These are phyloP conservation scores for Cosmorhoe ocellata DNA, from an alignment of 2,888 invertebrate species.

Conservation along the genomic window DNA sequence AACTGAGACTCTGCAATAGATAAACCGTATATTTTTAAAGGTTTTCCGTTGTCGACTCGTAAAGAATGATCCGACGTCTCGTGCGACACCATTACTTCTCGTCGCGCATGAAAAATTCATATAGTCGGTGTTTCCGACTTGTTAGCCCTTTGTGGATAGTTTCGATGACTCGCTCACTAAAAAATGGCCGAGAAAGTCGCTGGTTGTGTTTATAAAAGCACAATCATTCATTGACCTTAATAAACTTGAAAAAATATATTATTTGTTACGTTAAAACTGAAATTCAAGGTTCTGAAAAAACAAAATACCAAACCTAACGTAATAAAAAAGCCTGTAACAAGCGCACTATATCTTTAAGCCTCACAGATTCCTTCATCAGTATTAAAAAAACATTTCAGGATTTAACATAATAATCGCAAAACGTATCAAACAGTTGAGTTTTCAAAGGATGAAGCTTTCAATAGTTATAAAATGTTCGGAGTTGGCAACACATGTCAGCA, in stretches of 20 bases:
- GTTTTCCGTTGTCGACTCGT: constrained; percentile 72
- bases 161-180: constrained; percentile 6
- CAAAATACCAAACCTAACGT: no score
- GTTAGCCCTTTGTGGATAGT: constrained; percentile 20
- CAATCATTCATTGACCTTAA: no score
- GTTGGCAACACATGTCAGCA: constrained; percentile 11
- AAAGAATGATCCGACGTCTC: constrained; percentile 79
- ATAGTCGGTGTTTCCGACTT: constrained; percentile 36
- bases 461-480: neutral
- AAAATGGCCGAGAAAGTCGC: neutral
- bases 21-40: constrained; percentile 70
- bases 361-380: no score
- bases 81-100: constrained; percentile 74
- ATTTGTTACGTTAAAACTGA: no score
- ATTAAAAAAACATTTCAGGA: no score
- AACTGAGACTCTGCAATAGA: constrained; percentile 38
- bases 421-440: no score
- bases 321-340: no score
- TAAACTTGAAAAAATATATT: no score
- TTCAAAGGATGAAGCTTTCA: neutral
- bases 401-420: no score
- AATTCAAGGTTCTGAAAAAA: no score
- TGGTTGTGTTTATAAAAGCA: neutral
- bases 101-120: constrained; percentile 80
- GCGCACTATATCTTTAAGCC: no score